A percentile compares a stretch with the other conserved stretches of the same genome.
Evolutionary conservation across 2,888 invertebrate genomes (phyloP).

Genomic region (Lasioglossum lativentre): DNA sequence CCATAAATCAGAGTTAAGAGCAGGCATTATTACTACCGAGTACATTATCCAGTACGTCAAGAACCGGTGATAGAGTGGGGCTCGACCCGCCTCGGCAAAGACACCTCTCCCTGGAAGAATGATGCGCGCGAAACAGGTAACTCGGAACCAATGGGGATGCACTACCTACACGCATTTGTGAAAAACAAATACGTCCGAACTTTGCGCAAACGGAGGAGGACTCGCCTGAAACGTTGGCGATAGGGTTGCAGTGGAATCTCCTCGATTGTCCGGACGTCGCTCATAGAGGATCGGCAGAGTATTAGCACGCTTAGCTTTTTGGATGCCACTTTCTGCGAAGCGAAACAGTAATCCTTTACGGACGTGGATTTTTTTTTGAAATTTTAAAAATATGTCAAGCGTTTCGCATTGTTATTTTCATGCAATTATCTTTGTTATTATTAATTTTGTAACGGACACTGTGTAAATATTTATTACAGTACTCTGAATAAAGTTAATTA

Average conservation of each 20-base stretch:
- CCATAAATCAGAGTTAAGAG: slow-evolving; percentile 68
- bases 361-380: background rate
- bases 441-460: no score
- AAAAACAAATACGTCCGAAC: slow-evolving; percentile 26
- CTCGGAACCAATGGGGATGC: background rate
- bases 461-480: no score
- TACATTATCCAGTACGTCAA: slow-evolving; percentile 55
- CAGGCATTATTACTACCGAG: slow-evolving; percentile 60
- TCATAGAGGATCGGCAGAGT: background rate
- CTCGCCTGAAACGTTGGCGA: background rate
- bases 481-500: no score
- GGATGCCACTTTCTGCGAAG: background rate
- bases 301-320: background rate
- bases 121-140: slow-evolving; percentile 26
- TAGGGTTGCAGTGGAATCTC: background rate
- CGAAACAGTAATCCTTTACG: background rate
- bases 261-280: background rate
- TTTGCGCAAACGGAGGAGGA: background rate
- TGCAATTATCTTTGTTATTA: no score
- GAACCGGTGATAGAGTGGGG: slow-evolving; percentile 53
- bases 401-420: no score
- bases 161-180: background rate
- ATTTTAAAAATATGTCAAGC: background rate
- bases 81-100: slow-evolving; percentile 35
- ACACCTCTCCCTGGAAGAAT: slow-evolving; percentile 26